A percentile compares a stretch with the other conserved stretches of the same genome.
phyloP scores from a whole-genome alignment of 2,797 vertebrate species.

The Hippocampus kuda region DNA sequence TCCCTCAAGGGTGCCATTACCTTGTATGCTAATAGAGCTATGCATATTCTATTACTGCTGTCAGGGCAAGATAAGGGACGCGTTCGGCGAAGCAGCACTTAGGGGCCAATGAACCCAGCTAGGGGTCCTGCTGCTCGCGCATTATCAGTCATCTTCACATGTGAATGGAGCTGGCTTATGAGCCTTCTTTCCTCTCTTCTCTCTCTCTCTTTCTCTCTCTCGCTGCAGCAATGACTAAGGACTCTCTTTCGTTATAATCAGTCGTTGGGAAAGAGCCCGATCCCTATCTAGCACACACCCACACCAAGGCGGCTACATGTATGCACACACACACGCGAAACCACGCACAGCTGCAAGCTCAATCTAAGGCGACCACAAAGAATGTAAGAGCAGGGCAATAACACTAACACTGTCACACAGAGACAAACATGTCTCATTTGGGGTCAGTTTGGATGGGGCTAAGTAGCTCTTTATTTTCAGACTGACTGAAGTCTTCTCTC shows the following conservation, averaged over 20 bases:
- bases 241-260: conserved; percentile 67
- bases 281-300: conserved; percentile 62
- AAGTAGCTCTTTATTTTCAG: conserved; percentile 69
- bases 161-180: conserved; percentile 71
- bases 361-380: conserved; percentile 57
- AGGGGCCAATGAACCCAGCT: conserved; percentile 81
- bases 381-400: conserved; percentile 64
- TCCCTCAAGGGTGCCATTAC: conserved; percentile 86
- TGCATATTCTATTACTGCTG: conserved; percentile 91
- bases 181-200: conserved; percentile 46
- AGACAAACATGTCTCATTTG: conserved; percentile 68
- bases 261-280: conserved; percentile 62
- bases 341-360: conserved; percentile 55
- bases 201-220: conserved; percentile 8
- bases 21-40: conserved; percentile 87
- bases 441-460: conserved; percentile 65
- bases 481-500: conserved; percentile 69
- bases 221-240: conserved; percentile 53
- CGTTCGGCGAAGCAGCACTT: conserved; percentile 79
- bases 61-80: conserved; percentile 79
- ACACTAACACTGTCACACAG: conserved; percentile 66
- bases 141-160: conserved; percentile 82
- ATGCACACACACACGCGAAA: conserved; percentile 24
- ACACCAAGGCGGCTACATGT: conserved; percentile 20
- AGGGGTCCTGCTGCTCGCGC: conserved; percentile 73